phyloP scores from a whole-genome alignment of 2,113 vertebrate species.

The Oxyruncus cristatus region DNA sequence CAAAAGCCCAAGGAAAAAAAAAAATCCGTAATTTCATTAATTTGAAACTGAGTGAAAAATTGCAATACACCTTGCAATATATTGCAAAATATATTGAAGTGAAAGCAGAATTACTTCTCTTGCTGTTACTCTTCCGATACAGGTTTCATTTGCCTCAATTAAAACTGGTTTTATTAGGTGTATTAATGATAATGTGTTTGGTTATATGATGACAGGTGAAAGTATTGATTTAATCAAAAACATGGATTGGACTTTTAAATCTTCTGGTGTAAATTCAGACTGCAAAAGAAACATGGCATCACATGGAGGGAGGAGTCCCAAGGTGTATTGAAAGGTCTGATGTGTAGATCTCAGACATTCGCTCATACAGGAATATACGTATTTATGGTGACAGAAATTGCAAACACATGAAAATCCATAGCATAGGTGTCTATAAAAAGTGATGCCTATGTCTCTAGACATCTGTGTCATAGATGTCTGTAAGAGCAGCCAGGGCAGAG shows the following conservation, averaged over 20 bases:
- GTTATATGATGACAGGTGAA: neutral
- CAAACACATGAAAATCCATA: neutral
- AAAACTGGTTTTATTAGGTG: neutral
- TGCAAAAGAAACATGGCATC: neutral
- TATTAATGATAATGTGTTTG: neutral
- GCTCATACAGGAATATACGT: neutral
- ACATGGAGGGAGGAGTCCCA: neutral
- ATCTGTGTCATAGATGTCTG: neutral
- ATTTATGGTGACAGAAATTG: neutral
- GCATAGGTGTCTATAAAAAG: neutral
- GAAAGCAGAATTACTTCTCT: neutral
- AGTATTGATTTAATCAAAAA: neutral
- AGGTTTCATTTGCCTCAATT: neutral
- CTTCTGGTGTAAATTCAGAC: neutral
- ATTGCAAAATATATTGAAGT: too few species aligned
- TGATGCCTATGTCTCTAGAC: neutral
- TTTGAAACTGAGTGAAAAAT: neutral
- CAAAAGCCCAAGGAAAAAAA: neutral
- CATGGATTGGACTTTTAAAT: neutral
- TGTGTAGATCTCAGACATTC: neutral
- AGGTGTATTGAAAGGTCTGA: neutral
- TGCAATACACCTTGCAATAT: neutral
- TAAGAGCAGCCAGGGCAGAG: neutral
- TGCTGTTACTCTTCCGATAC: neutral
- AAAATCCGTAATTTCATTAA: neutral